Evolutionary conservation across 1,140 invertebrate species (phyloP).

Genomic region (Trypoxylus dichotomus): DNA sequence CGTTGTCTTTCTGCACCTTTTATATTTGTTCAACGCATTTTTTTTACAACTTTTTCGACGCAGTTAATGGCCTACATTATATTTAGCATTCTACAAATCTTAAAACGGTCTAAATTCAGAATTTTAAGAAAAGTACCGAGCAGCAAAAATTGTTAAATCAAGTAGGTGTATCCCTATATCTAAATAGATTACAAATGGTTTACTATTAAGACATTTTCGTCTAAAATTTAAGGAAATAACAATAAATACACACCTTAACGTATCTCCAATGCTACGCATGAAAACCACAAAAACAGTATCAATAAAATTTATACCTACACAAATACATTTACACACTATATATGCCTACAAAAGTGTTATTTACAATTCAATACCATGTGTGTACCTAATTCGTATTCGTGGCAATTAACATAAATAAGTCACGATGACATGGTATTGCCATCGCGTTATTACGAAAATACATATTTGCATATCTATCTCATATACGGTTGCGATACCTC

Average conservation of each 20-base stretch:
- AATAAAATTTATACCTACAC: neutral
- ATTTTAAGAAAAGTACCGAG: too few relatives aligned
- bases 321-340: neutral
- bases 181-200: too few relatives aligned
- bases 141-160: too few relatives aligned
- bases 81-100: too few relatives aligned
- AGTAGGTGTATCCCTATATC: too few relatives aligned
- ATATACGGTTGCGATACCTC: neutral
- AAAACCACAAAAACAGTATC: slow-evolving; percentile 15
- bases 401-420: neutral
- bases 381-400: neutral
- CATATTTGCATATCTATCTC: neutral
- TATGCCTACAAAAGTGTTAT: neutral
- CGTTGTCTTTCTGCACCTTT: too few relatives aligned
- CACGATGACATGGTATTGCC: neutral
- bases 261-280: slow-evolving; percentile 30
- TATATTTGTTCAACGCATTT: too few relatives aligned
- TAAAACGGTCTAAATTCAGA: too few relatives aligned
- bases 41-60: too few relatives aligned
- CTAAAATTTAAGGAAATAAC: neutral
- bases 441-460: neutral
- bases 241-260: slow-evolving; percentile 25
- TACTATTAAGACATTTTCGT: neutral
- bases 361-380: neutral
- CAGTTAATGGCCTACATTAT: too few relatives aligned